These are phyloP conservation scores for Macropis europaea DNA, from an alignment of 2,888 invertebrate species.

Conservation along the genomic window DNA sequence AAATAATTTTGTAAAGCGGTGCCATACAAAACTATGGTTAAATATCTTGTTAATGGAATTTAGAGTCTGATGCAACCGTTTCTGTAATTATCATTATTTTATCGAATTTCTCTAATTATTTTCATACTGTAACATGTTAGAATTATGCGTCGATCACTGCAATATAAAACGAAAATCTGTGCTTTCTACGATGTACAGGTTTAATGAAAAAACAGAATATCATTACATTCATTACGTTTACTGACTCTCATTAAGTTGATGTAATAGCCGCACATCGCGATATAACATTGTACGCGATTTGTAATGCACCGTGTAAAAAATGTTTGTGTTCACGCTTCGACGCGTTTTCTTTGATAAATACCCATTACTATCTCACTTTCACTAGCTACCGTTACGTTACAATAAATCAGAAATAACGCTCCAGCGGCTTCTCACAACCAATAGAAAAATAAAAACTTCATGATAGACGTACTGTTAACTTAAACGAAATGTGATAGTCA, in stretches of 20 bases:
- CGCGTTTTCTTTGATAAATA: neutral
- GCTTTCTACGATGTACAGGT: constrained; percentile 14
- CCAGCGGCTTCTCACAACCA: too few relatives aligned
- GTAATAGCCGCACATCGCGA: neutral
- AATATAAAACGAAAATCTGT: neutral
- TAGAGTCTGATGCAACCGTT: too few relatives aligned
- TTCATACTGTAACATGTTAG: neutral
- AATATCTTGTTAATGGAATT: too few relatives aligned
- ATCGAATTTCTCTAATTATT: neutral
- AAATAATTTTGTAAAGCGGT: too few relatives aligned
- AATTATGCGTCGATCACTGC: neutral
- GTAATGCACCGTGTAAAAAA: neutral
- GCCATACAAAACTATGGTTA: too few relatives aligned
- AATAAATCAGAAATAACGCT: neutral
- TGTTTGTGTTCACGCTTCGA: constrained; percentile 11
- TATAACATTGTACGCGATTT: constrained; percentile 10
- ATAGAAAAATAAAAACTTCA: too few relatives aligned
- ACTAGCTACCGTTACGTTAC: neutral
- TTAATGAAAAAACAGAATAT: neutral
- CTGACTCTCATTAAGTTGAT: neutral
- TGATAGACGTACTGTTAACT: too few relatives aligned
- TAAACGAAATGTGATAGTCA: too few relatives aligned
- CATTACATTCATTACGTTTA: constrained; percentile 5
- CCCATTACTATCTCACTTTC: neutral
- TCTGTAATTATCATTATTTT: neutral